phyloP scores from a whole-genome alignment of 2,113 vertebrate genomes.

The Melanerpes aurifrons region DNA sequence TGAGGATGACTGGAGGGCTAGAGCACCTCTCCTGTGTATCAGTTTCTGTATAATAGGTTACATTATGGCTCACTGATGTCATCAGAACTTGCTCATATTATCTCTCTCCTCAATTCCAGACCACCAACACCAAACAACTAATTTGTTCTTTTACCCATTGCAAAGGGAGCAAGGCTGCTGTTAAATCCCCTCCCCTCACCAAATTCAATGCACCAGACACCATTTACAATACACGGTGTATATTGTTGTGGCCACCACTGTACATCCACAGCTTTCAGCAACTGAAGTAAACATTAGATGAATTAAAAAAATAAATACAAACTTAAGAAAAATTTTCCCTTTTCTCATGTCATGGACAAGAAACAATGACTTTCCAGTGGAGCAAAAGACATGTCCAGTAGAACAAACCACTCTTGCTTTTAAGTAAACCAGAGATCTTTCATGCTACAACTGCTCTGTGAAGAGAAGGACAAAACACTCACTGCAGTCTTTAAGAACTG shows the following conservation, averaged over 20 bases:
- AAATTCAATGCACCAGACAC: neutral
- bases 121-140: neutral
- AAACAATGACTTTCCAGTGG: neutral
- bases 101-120: neutral
- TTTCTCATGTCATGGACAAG: neutral
- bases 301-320: neutral
- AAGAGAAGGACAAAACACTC: neutral
- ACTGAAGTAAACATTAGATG: neutral
- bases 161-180: neutral
- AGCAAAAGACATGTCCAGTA: neutral
- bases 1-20: no score
- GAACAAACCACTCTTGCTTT: neutral
- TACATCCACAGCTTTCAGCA: neutral
- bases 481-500: neutral
- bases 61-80: neutral
- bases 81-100: neutral
- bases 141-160: neutral
- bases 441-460: neutral
- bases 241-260: neutral
- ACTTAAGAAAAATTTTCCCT: neutral
- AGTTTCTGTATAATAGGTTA: neutral
- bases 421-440: neutral
- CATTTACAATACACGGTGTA: fast-evolving
- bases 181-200: neutral
- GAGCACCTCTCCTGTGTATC: no score